These are phyloP conservation scores for Peromyscus leucopus DNA, from an alignment of 2,113 vertebrate species.

Conservation along the genomic window DNA sequence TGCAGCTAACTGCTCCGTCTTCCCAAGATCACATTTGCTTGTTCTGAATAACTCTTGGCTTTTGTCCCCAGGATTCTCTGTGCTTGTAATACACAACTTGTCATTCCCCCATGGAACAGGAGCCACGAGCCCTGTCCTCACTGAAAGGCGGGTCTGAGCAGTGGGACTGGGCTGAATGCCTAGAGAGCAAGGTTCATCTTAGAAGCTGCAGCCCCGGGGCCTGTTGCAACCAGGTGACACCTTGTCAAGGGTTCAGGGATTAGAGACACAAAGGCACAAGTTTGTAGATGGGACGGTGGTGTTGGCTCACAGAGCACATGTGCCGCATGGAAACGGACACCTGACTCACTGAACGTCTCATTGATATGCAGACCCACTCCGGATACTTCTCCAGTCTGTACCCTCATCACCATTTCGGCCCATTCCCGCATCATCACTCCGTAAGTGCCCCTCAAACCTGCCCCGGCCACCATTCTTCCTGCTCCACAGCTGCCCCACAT, in stretches of 20 bases:
- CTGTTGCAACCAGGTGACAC: not conserved
- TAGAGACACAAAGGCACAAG: not conserved
- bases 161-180: not conserved
- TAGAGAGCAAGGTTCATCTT: not conserved
- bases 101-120: not conserved
- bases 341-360: constrained; percentile 60
- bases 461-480: not conserved
- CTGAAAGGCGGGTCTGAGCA: not conserved
- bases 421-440: constrained; percentile 92
- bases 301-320: not conserved
- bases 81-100: not conserved
- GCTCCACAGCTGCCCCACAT: fast-evolving
- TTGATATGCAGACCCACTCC: constrained; percentile 91
- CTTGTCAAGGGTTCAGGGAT: not conserved
- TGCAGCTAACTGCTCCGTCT: not conserved
- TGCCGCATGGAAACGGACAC: fast-evolving
- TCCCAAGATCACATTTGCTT: not conserved
- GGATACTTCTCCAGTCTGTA: constrained; percentile 94
- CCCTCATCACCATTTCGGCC: constrained; percentile 87
- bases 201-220: not conserved
- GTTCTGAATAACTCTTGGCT: not conserved
- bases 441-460: constrained; percentile 85
- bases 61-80: not conserved
- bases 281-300: fast-evolving
- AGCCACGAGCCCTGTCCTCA: not conserved